phyloP scores from a whole-genome alignment of 2,797 vertebrate genomes.

The Numenius phaeopus region DNA sequence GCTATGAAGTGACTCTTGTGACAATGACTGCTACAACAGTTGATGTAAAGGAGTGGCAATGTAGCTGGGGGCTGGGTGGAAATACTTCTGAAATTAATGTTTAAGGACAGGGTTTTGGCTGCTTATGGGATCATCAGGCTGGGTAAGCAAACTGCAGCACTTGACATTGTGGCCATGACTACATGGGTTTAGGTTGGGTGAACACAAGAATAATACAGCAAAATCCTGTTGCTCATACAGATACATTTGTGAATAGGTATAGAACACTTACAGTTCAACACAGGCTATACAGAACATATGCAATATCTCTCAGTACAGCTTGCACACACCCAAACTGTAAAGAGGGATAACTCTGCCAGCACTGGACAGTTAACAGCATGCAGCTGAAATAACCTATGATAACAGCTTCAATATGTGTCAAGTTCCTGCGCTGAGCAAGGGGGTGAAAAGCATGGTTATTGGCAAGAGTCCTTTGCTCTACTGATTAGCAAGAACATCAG shows the following conservation, averaged over 20 bases:
- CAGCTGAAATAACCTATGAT: slow-evolving; percentile 44
- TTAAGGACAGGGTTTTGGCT: not conserved
- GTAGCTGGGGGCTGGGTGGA: not conserved
- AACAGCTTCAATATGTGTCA: slow-evolving; percentile 38
- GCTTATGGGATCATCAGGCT: not conserved
- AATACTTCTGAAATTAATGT: not conserved
- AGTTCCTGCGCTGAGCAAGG: not conserved
- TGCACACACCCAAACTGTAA: not conserved
- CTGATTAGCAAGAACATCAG: not conserved
- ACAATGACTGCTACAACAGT: not conserved
- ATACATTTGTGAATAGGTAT: not conserved
- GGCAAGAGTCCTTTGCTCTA: not conserved
- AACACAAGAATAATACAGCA: not conserved
- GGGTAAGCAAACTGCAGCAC: not conserved
- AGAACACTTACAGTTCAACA: not conserved
- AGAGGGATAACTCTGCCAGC: not conserved
- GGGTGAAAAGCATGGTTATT: not conserved
- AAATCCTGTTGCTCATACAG: not conserved
- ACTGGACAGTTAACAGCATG: slow-evolving; percentile 10
- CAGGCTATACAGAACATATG: not conserved
- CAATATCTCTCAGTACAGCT: not conserved
- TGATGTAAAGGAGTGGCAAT: not conserved
- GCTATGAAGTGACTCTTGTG: not conserved
- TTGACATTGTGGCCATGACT: not conserved
- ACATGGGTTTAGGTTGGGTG: not conserved